Conservation (phyloP, 1,140 invertebrate species). For the Diorhabda sublineata region DNA sequence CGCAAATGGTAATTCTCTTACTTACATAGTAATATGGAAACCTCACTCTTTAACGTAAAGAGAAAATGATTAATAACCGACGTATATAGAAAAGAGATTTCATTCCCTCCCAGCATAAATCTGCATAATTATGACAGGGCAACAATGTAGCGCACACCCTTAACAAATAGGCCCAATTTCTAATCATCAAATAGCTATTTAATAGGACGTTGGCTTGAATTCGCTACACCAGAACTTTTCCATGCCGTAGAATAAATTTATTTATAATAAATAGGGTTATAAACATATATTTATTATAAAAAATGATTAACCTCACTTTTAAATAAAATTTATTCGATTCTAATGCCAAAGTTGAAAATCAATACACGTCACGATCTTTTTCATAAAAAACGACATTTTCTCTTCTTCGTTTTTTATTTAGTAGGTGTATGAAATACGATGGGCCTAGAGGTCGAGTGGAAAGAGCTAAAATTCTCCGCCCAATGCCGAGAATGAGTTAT, state of each 20-base stretch:
- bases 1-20: too few species aligned
- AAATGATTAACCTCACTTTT: too few species aligned
- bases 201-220: background rate
- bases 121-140: conserved; percentile 1
- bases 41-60: too few species aligned
- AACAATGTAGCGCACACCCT: background rate
- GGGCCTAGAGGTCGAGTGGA: background rate
- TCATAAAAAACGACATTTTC: background rate
- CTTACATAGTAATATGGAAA: too few species aligned
- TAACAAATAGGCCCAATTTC: conserved; percentile 2
- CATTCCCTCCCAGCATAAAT: background rate
- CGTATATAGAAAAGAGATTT: background rate
- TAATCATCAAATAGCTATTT: conserved; percentile 3
- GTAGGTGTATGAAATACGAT: background rate
- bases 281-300: too few species aligned
- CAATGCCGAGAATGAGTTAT: background rate
- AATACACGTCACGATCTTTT: background rate
- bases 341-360: too few species aligned
- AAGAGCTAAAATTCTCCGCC: background rate
- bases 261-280: too few species aligned
- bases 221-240: background rate
- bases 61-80: background rate
- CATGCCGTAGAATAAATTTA: too few species aligned
- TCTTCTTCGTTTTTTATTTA: background rate
- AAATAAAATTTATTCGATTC: too few species aligned